A percentile compares a stretch with the other conserved stretches of the same genome.
Evolutionary conservation across 37 sponge, comb jelly and placozoan genomes (phyloP).

Genomic region (Cliona cf. orientalis): DNA sequence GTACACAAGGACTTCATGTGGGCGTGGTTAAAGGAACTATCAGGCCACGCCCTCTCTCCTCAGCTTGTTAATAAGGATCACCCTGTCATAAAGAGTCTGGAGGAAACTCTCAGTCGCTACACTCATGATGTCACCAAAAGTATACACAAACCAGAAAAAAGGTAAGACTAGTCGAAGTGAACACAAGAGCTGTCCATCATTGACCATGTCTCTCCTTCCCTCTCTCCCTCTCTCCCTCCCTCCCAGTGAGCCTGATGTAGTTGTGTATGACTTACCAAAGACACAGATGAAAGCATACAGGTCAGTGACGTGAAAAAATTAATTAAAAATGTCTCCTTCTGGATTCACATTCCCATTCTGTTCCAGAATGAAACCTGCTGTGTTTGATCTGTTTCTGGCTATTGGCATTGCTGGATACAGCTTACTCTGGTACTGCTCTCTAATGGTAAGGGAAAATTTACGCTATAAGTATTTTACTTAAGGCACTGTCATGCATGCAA

Average conservation of each 20-base stretch:
- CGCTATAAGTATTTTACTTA: too few relatives aligned
- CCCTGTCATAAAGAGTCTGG: conserved; percentile 61
- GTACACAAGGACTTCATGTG: conserved; percentile 12
- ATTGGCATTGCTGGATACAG: conserved; percentile 75
- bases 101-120: conserved; percentile 73
- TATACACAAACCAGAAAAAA: conserved; percentile 64
- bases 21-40: conserved; percentile 57
- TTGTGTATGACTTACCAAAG: conserved; percentile 63
- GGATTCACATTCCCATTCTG: neutral
- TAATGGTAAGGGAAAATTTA: too few relatives aligned
- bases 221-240: too few relatives aligned
- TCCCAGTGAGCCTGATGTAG: conserved; percentile 88
- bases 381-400: conserved; percentile 94
- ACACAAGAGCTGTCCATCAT: too few relatives aligned
- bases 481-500: too few relatives aligned
- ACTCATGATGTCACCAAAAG: conserved; percentile 60
- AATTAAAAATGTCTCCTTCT: too few relatives aligned
- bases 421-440: conserved; percentile 64
- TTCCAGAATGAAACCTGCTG: conserved; percentile 88
- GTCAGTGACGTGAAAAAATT: too few relatives aligned
- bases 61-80: conserved; percentile 78
- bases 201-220: too few relatives aligned
- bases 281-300: conserved; percentile 78
- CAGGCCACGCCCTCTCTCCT: conserved; percentile 69
- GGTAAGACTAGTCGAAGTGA: too few relatives aligned